Conservation (phyloP, 2,797 vertebrate genomes). For the Cryptoprocta ferox region DNA sequence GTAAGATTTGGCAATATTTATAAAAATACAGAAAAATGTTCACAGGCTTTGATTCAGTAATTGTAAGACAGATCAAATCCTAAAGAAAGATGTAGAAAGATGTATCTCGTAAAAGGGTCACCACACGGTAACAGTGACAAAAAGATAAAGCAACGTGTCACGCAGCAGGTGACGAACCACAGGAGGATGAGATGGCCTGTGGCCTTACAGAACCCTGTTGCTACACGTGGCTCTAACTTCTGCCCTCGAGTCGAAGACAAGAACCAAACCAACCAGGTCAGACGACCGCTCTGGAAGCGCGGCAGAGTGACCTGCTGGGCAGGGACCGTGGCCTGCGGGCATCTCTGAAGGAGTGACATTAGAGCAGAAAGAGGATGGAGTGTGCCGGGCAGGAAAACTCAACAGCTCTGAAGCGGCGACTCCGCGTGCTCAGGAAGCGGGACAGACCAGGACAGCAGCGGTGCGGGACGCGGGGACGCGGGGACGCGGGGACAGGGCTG, state of each 20-base stretch:
- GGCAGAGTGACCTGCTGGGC: background rate
- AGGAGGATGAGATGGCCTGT: background rate
- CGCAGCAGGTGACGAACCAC: background rate
- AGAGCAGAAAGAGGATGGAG: background rate
- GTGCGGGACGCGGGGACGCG: background rate
- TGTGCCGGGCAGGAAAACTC: background rate
- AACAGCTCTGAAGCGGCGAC: background rate
- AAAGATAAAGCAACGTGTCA: background rate
- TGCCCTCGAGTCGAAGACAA: background rate
- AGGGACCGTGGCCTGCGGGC: background rate
- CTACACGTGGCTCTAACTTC: background rate
- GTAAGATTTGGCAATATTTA: background rate
- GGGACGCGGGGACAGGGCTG: background rate
- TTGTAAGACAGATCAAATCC: background rate
- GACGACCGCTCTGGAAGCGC: background rate
- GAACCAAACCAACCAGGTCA: background rate
- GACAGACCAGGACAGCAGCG: background rate
- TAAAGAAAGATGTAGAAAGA: conserved; percentile 34
- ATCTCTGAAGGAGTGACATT: background rate
- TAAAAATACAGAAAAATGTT: background rate
- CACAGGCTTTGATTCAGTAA: background rate
- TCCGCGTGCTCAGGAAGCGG: background rate
- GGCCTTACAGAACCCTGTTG: background rate
- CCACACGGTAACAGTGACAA: background rate
- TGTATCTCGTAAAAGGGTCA: background rate